A percentile compares a stretch with the other conserved stretches of the same genome.
Evolutionary conservation across 37 sponge, comb jelly and placozoan genomes (phyloP).

Genomic region (Petrosia ficiformis): DNA sequence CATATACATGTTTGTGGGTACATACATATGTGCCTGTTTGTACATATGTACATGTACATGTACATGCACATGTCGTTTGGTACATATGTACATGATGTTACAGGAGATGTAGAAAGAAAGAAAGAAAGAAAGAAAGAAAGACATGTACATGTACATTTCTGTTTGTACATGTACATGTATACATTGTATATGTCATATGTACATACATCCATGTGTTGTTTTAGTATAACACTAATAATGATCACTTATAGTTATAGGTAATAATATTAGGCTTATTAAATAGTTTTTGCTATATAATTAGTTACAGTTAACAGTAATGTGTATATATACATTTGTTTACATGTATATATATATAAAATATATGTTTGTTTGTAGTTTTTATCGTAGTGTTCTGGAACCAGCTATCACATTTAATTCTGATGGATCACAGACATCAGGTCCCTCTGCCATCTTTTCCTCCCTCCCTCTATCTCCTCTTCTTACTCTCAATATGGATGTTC

Average conservation of each 20-base stretch:
- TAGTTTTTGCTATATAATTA: too few species aligned
- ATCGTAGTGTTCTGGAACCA: slow-evolving; percentile 88
- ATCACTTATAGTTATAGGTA: too few species aligned
- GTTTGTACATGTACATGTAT: not conserved
- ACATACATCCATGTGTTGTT: too few species aligned
- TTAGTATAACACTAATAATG: too few species aligned
- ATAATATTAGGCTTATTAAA: too few species aligned
- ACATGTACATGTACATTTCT: not conserved
- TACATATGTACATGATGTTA: too few species aligned
- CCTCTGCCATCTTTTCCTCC: slow-evolving; percentile 68
- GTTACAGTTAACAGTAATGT: too few species aligned
- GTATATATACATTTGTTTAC: too few species aligned
- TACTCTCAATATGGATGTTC: slow-evolving; percentile 76
- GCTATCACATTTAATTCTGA: slow-evolving; percentile 56
- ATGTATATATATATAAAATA: not conserved
- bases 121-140: too few species aligned
- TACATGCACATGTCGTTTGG: not conserved
- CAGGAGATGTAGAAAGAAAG: too few species aligned
- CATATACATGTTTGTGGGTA: not conserved
- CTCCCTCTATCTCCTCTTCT: slow-evolving; percentile 81
- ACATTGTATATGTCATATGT: too few species aligned
- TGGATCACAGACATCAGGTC: slow-evolving; percentile 35
- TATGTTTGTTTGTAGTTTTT: slow-evolving; percentile 56
- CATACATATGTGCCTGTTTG: not conserved
- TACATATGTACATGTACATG: not conserved